Evolutionary conservation across 2,113 vertebrate genomes (phyloP), one percentile per base, ranked within the genome.

Genomic region (Notarius quadriscutis): DNA sequence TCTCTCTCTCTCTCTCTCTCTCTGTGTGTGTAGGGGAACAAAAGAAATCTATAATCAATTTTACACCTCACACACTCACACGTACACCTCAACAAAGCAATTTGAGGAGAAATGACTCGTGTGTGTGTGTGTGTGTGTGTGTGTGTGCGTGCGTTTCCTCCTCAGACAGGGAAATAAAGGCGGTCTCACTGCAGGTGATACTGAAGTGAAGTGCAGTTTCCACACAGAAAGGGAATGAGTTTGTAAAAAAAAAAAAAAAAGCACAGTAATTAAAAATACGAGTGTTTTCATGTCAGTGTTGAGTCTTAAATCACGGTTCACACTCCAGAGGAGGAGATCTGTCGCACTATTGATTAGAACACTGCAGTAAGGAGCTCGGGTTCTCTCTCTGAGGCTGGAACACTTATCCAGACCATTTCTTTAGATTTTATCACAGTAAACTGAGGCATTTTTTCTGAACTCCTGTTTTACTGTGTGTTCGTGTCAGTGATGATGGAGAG

Each of bases 21-120:
- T 30, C 1, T 30, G 67, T 50, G 41, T 78, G 74, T 77, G 48
- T 22, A n/a, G 75, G 57, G 25, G 41, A 88, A 34, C 27, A 81
- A 87, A 71, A 69, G 86, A 88, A 89, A 89, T 87, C 86, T 87
- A 91, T 91, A 91, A 87, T 91, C 84, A 89, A 88, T 89, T 87
- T 84, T 80, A 53, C 50, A 78, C 50, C 75, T 22, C 72, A 53
- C 50, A 78, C 75, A 78, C 74, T 53, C 75, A 78, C 75, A 78
- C 41, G 22, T 50, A 48, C 50, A 57, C 62, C 14, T 65, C 30
- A 8, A 50, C 63, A 75, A 88, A 84, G 86, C 85, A 90, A 88
- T 89, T 88, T 57, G 82, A 63, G 10, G n/a, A 41, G 18, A 62
- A 77, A 41, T 81, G 34, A 53, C 53, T 78, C n/a, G 75, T 53